phyloP scores from a whole-genome alignment of 2,888 invertebrate genomes.

The Petrophora chlorosata region DNA sequence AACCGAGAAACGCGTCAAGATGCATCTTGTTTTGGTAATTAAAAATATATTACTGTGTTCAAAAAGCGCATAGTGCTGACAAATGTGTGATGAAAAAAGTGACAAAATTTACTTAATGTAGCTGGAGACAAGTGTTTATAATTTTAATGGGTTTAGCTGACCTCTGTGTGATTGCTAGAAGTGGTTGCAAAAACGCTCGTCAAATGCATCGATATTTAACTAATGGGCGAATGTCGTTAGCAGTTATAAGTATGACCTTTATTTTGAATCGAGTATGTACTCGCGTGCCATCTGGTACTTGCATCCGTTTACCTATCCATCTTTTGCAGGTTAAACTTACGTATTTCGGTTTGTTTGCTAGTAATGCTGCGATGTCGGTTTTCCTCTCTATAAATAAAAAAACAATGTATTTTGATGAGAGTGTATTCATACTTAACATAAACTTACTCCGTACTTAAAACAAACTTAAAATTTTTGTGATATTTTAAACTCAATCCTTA shows the following conservation, averaged over 20 bases:
- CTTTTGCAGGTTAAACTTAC: not conserved
- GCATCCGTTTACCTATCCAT: constrained; percentile 12
- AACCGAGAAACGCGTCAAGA: constrained; percentile 53
- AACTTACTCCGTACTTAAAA: too few relatives aligned
- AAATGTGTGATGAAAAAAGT: constrained; percentile 10
- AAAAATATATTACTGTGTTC: constrained; percentile 6
- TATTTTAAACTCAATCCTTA: constrained; percentile 10
- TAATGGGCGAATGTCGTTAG: constrained; percentile 19
- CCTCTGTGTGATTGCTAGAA: constrained; percentile 13
- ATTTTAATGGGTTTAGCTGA: constrained; percentile 2
- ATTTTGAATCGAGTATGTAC: too few relatives aligned
- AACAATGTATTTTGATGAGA: too few relatives aligned
- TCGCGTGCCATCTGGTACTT: constrained; percentile 17
- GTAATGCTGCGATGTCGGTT: too few relatives aligned
- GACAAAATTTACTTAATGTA: constrained; percentile 10
- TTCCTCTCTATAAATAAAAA: too few relatives aligned
- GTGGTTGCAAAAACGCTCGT: constrained; percentile 27
- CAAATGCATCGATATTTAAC: constrained; percentile 27
- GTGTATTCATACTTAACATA: too few relatives aligned
- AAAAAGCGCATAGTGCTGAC: not conserved
- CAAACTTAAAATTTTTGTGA: too few relatives aligned
- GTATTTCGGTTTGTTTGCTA: not conserved
- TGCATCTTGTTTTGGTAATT: constrained; percentile 53
- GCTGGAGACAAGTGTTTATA: constrained; percentile 8
- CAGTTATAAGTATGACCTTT: constrained; percentile 43